These are phyloP conservation scores for Verasper variegatus DNA, from an alignment of 2,113 vertebrate species.

Conservation along the genomic window DNA sequence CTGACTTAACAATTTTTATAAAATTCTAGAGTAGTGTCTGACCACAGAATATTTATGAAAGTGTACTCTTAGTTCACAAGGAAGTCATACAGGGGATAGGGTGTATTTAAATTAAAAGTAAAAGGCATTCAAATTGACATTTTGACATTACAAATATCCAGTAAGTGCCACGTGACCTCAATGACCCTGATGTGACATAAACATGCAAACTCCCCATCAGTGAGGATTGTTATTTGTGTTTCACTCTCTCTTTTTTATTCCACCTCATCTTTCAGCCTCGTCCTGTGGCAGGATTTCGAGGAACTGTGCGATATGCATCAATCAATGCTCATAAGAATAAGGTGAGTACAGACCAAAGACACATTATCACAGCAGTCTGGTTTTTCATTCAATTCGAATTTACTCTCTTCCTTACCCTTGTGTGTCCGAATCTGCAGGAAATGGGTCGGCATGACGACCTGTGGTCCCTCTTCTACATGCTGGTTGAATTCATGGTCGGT, in stretches of 20 bases:
- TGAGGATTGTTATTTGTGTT: neutral
- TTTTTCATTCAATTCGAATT: neutral
- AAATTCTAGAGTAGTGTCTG: too few relatives aligned
- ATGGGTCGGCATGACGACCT: constrained; percentile 99
- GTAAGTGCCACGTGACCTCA: too few relatives aligned
- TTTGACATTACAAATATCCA: too few relatives aligned
- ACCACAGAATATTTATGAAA: too few relatives aligned
- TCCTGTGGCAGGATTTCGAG: constrained; percentile 95
- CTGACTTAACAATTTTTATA: too few relatives aligned
- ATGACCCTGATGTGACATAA: too few relatives aligned
- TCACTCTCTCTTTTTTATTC: neutral
- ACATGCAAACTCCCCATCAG: too few relatives aligned
- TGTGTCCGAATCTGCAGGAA: constrained; percentile 83
- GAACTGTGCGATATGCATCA: constrained; percentile 96
- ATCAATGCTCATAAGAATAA: constrained; percentile 97
- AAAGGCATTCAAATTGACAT: too few relatives aligned
- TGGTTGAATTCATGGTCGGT: constrained; percentile 96
- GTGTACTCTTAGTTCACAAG: too few relatives aligned
- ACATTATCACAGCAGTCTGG: neutral
- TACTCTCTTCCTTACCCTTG: neutral
- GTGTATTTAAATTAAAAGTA: too few relatives aligned
- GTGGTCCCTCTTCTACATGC: constrained; percentile 99
- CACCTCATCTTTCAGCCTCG: constrained; percentile 84
- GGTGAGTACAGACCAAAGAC: constrained; percentile 78
- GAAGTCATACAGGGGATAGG: too few relatives aligned